Evolutionary conservation across 2,113 vertebrate genomes (phyloP).

Genomic region (Gymnorhina tibicen): DNA sequence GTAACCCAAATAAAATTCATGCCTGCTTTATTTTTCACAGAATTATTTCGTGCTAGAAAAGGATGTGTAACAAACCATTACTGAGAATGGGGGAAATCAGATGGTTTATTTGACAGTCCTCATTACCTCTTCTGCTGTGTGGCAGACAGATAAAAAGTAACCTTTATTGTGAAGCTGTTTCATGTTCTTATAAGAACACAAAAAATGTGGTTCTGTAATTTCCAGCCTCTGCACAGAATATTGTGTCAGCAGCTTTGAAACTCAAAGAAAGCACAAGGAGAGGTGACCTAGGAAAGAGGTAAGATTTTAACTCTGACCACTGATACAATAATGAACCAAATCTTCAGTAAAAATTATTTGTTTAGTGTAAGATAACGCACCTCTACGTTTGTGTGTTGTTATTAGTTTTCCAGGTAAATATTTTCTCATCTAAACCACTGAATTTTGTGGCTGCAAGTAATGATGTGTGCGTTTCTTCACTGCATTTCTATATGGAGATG

Average conservation of each 20-base stretch:
- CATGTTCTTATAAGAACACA: not conserved
- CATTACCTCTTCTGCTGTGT: not conserved
- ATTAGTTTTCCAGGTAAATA: not conserved
- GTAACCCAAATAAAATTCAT: slow-evolving; percentile 39
- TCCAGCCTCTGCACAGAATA: not conserved
- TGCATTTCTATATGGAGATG: not conserved
- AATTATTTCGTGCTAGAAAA: not conserved
- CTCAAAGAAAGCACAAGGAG: not conserved
- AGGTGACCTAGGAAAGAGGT: not conserved
- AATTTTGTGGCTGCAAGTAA: not conserved
- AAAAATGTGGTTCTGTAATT: not conserved
- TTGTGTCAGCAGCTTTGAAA: not conserved
- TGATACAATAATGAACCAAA: not conserved
- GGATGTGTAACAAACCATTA: not conserved
- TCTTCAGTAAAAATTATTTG: not conserved
- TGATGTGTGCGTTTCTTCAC: not conserved
- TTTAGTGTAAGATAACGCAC: not conserved
- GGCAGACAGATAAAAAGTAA: not conserved
- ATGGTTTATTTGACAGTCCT: not conserved
- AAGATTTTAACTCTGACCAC: not conserved
- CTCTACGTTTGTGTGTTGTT: rapidly evolving
- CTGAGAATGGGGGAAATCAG: not conserved
- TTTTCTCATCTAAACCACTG: not conserved
- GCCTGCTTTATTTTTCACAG: slow-evolving; percentile 12
- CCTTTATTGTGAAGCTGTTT: not conserved